These are phyloP conservation scores for Limnephilus marmoratus DNA, from an alignment of 2,888 invertebrate genomes.

Conservation along the genomic window DNA sequence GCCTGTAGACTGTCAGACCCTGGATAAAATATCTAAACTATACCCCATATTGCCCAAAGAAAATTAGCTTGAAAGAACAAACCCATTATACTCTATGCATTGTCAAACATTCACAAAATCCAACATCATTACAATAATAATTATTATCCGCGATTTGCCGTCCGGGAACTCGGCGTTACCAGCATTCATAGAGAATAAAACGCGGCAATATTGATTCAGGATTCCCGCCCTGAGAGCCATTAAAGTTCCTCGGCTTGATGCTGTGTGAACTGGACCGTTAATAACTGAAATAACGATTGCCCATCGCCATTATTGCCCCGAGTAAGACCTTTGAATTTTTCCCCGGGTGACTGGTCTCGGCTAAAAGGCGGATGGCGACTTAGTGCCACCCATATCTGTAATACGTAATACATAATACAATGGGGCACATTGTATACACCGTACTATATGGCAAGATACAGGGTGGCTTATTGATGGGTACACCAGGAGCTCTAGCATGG, in stretches of 20 bases:
- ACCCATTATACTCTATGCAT: not conserved
- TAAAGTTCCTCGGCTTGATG: constrained; percentile 47
- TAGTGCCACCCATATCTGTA: constrained; percentile 14
- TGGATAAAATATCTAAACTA: too few relatives aligned
- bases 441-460: not conserved
- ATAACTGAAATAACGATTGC: constrained; percentile 58
- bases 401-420: constrained; percentile 2
- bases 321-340: constrained; percentile 61
- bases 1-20: too few relatives aligned
- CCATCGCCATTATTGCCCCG: constrained; percentile 58
- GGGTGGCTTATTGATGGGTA: not conserved
- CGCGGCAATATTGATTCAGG: constrained; percentile 40
- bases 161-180: not conserved
- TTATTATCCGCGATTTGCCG: not conserved
- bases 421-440: not conserved
- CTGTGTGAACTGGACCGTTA: constrained; percentile 47
- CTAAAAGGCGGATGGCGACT: constrained; percentile 56
- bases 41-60: too few relatives aligned
- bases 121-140: not conserved
- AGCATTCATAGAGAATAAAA: constrained; percentile 26
- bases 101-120: not conserved
- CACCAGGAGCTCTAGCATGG: not conserved
- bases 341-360: constrained; percentile 53
- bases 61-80: not conserved
- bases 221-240: constrained; percentile 41